Evolutionary conservation across 2,113 vertebrate species (phyloP).

Genomic region (Ptychochromis oligacanthus): DNA sequence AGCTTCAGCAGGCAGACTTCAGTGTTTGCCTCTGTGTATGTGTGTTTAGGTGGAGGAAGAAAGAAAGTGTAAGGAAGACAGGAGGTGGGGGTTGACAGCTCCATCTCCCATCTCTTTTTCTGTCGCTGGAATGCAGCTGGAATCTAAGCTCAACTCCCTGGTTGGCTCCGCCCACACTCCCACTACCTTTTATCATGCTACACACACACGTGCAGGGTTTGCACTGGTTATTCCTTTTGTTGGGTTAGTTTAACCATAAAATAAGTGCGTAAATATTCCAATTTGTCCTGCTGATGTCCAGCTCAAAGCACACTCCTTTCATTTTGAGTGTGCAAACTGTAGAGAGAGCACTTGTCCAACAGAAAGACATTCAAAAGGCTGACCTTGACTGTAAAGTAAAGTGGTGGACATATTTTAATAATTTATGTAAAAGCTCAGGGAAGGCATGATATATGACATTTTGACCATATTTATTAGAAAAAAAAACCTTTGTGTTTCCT

Average conservation of each 20-base stretch:
- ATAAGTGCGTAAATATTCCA: constrained; percentile 33
- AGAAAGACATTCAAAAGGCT: too few species aligned
- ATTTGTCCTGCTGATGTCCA: constrained; percentile 27
- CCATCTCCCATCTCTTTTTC: constrained; percentile 59
- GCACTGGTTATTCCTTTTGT: background rate
- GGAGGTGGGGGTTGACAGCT: constrained; percentile 58
- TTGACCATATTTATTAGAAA: background rate
- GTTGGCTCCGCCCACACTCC: constrained; percentile 61
- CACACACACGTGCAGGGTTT: constrained; percentile 19
- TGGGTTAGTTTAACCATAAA: constrained; percentile 49
- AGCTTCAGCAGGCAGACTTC: constrained; percentile 30
- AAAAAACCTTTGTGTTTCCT: background rate
- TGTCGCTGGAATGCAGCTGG: constrained; percentile 69
- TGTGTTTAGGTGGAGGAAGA: constrained; percentile 29
- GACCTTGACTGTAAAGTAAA: background rate
- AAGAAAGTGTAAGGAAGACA: constrained; percentile 26
- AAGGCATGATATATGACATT: background rate
- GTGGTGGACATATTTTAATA: background rate
- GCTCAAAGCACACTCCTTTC: background rate
- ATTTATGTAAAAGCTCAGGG: background rate
- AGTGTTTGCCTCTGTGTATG: constrained; percentile 5
- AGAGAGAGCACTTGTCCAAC: too few species aligned
- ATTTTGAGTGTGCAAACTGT: background rate
- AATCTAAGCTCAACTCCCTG: constrained; percentile 66
- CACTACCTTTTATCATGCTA: constrained; percentile 47